Evolutionary conservation across 2,113 vertebrate species (phyloP).

Genomic region (Oryzias javanicus): DNA sequence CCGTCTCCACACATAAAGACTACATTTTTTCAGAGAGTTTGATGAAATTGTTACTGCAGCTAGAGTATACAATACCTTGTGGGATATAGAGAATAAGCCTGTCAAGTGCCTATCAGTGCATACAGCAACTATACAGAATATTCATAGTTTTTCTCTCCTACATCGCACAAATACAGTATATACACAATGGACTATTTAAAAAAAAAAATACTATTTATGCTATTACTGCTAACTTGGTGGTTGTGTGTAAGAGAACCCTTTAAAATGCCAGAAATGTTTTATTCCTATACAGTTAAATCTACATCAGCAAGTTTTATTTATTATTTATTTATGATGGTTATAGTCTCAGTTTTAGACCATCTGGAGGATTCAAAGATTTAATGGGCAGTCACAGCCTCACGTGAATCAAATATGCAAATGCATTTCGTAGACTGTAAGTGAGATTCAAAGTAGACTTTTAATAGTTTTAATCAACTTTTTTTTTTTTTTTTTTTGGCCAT

Average conservation of each 20-base stretch:
- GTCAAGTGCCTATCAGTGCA: conserved; percentile 83
- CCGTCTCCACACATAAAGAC: conserved; percentile 63
- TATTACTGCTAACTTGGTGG: conserved; percentile 63
- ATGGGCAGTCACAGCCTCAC: conserved; percentile 34
- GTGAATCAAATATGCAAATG: conserved; percentile 6
- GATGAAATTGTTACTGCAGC: conserved; percentile 65
- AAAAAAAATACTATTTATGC: conserved; percentile 71
- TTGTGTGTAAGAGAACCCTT: conserved; percentile 72
- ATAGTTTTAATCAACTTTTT: conserved; percentile 2
- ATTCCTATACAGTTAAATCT: conserved; percentile 67
- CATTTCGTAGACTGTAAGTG: background rate
- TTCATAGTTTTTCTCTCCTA: conserved; percentile 76
- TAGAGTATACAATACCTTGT: conserved; percentile 70
- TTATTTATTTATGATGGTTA: conserved; percentile 51
- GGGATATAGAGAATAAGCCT: conserved; percentile 74
- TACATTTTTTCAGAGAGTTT: conserved; percentile 67
- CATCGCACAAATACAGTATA: conserved; percentile 76
- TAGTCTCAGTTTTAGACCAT: conserved; percentile 44
- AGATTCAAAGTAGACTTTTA: conserved; percentile 1
- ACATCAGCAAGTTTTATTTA: conserved; percentile 63
- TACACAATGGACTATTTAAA: conserved; percentile 69
- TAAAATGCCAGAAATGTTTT: conserved; percentile 70
- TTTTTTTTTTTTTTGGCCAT: conserved; percentile 14
- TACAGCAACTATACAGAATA: conserved; percentile 77
- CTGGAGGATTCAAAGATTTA: conserved; percentile 69